Evolutionary conservation across 2,888 invertebrate species (phyloP).

Genomic region (Oscheius sp.): DNA sequence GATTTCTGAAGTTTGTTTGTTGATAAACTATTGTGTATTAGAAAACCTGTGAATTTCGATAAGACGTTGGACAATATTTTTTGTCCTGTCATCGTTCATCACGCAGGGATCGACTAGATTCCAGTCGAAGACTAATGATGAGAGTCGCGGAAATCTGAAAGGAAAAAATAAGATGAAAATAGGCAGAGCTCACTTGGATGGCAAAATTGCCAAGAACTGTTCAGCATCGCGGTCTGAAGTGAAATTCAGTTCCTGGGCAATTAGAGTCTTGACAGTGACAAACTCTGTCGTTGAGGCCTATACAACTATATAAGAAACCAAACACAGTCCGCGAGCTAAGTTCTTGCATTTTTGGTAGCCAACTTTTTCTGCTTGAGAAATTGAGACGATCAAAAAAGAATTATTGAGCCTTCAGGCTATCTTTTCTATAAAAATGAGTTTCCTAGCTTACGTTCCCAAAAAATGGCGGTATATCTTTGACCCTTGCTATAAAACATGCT

Average conservation of each 20-base stretch:
- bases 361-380: background rate
- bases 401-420: too few species aligned
- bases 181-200: slow-evolving; percentile 35
- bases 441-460: too few species aligned
- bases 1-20: slow-evolving; percentile 26
- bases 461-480: too few species aligned
- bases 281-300: slow-evolving; percentile 40
- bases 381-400: background rate
- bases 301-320: background rate
- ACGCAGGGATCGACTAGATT: slow-evolving; percentile 55
- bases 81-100: slow-evolving; percentile 42
- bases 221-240: slow-evolving; percentile 47
- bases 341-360: background rate
- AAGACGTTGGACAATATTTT: slow-evolving; percentile 42
- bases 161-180: background rate
- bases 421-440: background rate
- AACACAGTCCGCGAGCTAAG: too few species aligned
- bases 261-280: slow-evolving; percentile 47
- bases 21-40: background rate
- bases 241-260: slow-evolving; percentile 49
- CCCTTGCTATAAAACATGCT: too few species aligned
- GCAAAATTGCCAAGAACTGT: slow-evolving; percentile 43
- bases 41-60: slow-evolving; percentile 33
- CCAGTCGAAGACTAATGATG: slow-evolving; percentile 55
- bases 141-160: slow-evolving; percentile 49